Conservation (phyloP, 2,797 vertebrate species). For the Chiloscyllium punctatum region DNA sequence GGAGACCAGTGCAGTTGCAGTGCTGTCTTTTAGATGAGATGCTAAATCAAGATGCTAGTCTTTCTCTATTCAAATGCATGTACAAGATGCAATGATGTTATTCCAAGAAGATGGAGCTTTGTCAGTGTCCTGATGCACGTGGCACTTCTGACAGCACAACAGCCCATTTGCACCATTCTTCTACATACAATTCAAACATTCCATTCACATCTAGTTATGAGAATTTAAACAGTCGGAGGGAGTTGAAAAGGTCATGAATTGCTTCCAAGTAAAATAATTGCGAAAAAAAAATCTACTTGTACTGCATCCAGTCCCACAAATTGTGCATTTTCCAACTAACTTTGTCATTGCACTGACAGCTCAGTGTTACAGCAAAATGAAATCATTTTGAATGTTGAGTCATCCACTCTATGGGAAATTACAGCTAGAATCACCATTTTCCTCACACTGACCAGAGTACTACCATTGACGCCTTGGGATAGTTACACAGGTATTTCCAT, state of each 20-base stretch:
- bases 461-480: neutral
- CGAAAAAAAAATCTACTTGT: neutral
- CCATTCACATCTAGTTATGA: neutral
- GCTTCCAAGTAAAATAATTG: neutral
- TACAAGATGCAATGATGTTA: too few species aligned
- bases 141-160: too few species aligned
- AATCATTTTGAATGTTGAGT: neutral
- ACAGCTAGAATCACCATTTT: neutral
- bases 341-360: neutral
- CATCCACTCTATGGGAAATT: neutral
- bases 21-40: too few species aligned
- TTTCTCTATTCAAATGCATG: too few species aligned
- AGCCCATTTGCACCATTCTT: neutral
- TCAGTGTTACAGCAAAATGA: too few species aligned
- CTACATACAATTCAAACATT: neutral
- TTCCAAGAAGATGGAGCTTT: too few species aligned
- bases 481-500: neutral
- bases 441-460: neutral
- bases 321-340: neutral
- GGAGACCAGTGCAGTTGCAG: neutral
- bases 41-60: too few species aligned
- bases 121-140: too few species aligned
- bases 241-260: neutral
- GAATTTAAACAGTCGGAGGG: neutral
- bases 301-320: neutral